These are phyloP conservation scores for Caretta caretta DNA, from an alignment of 2,113 vertebrate species.

Conservation along the genomic window DNA sequence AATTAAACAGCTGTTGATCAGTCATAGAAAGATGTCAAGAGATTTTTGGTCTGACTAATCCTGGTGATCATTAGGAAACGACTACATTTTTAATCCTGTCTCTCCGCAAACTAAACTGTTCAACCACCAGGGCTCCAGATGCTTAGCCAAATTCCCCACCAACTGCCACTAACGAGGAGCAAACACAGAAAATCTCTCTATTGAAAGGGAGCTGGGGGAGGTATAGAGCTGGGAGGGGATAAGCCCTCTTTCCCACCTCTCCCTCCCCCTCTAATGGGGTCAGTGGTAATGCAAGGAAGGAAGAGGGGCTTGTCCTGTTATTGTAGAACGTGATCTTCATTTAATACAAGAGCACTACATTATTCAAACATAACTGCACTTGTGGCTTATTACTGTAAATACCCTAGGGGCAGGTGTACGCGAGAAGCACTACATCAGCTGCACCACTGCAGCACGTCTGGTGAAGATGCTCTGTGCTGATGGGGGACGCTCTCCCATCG, in stretches of 20 bases:
- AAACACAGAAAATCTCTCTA: neutral
- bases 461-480: too few relatives aligned
- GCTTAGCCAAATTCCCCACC: conserved; percentile 53
- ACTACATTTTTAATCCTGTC: conserved; percentile 80
- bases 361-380: neutral
- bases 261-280: neutral
- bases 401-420: too few relatives aligned
- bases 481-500: too few relatives aligned
- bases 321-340: neutral
- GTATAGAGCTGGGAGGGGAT: neutral
- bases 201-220: neutral
- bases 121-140: conserved; percentile 27
- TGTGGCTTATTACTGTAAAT: neutral
- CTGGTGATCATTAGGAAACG: conserved; percentile 74
- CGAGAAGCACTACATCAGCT: too few relatives aligned
- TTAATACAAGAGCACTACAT: neutral
- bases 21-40: conserved; percentile 51
- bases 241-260: neutral
- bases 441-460: too few relatives aligned
- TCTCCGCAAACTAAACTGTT: conserved; percentile 62
- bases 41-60: conserved; percentile 77
- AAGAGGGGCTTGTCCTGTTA: neutral
- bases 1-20: conserved; percentile 60
- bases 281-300: neutral
- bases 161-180: conserved; percentile 5